Base-by-base conservation (phyloP, 2,113 vertebrate genomes). In the Poicephalus gulielmi region DNA sequence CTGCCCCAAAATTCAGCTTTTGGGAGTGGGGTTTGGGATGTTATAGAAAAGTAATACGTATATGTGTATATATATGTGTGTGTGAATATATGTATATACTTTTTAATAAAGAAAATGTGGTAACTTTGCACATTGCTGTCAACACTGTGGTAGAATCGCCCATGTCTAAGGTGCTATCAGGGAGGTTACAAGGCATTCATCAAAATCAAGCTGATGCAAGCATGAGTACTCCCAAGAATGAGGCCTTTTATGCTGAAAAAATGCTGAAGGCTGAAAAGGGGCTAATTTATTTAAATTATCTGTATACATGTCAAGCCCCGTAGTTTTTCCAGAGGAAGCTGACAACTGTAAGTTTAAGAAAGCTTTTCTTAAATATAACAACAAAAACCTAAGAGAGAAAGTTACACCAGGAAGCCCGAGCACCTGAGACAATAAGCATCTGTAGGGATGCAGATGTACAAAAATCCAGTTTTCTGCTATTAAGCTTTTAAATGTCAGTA, bases 401-500 rank as follows among this genome's bases (percentile, higher is more conserved):
- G 96, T 96, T 97, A 73, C 25, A 88, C 33, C 84, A 86, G 77
- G 83, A 97, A 95, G 79, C 69, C 53, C 69, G 85, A 95, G 91
- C 76, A 94, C 92, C 86, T 70, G 87, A 94, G 85, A 71, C 28
- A 47, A 94, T 96, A 90, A 76, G 95, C 86, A 86, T 96, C 43
- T 63, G 76, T 95, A 96, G 91, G 69, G 91, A 97, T 89, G 94
- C 95, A 94, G 90, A 96, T 94, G 80, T 87, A 95, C 89, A 93
- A 96, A 97, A 98, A 96, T 90, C 95, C 50, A 94, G 95, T 88
- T 97, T 97, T 97, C 90, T 97, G 94, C 97, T 96, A 60, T 97
- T 98, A 97, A 97, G 96, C 94, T 98, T 98, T 98, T 98, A 98
- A 98, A 98, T 98, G 98, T 98, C 98, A 98, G 96, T 96, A 98